Evolutionary conservation across 2,888 invertebrate genomes (phyloP), one percentile per base, ranked within the genome.

Genomic region (Aspidiotus rigidus): DNA sequence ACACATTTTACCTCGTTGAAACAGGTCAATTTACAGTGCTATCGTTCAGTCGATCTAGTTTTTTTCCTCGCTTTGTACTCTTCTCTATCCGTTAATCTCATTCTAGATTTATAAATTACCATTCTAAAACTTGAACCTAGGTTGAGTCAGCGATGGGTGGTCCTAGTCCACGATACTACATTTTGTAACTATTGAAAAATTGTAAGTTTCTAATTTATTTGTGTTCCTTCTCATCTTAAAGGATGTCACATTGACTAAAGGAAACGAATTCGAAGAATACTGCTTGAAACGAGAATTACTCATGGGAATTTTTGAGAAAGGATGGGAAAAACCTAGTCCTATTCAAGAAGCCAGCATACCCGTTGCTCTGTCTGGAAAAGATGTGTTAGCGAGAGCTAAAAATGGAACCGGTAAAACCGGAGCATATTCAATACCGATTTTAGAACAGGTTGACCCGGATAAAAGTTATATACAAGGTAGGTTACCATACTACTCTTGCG

Each of bases 291-390:
- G 99, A 75, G 94, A 96, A 82, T 84, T 99, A 76, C 82, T 99
- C 75, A 99, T 99, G 97, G 99, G 99, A 74, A 99, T 99, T 78
- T 99, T 98, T 80, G 99, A 99, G 80, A 99, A 99, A 81, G 99
- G 97, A 72, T 97, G 94, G 99, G 99, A 99, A 79, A 93, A 94
- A 80, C 99, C 99, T 69, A 96, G 96, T 72, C 99, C 99, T 42
- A 99, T 99, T 82, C 99, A 99, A 84, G 99, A 97, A 84, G 94
- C 94, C 77, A 93, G 97, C 78, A 99, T 99, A 81, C 98, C 98
- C 72, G 93, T 98, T 77, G 98, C 99, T 74, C 85, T 99, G 75
- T 90, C 94, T 77, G 98, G 98, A 76, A 90, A 95, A 81, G 98
- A 99, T 82, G 89, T 99, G 75, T 85, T 99, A 77, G 99, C 99